A percentile compares a stretch with the other conserved stretches of the same genome.
Conservation (phyloP, 2,797 vertebrate genomes). For the Rhabdomys pumilio region DNA sequence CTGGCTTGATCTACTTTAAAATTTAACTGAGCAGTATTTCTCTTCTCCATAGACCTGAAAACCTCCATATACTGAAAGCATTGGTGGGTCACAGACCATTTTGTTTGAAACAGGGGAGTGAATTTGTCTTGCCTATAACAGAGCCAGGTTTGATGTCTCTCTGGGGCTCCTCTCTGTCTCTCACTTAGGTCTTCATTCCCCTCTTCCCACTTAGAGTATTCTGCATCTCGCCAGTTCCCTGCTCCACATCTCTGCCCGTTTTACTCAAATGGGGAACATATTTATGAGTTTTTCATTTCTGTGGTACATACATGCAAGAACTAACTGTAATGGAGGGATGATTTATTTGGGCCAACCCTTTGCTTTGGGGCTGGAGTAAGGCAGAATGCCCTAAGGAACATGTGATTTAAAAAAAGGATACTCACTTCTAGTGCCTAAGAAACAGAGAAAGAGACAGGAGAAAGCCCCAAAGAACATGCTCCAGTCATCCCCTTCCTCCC, state of each 20-base stretch:
- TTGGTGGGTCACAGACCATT: too few species aligned
- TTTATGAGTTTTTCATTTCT: neutral
- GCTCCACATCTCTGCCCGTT: accelerated
- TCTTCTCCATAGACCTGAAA: neutral
- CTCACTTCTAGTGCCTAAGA: neutral
- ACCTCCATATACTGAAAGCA: too few species aligned
- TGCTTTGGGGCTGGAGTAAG: neutral
- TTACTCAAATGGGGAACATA: neutral
- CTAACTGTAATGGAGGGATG: neutral
- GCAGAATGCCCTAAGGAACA: neutral
- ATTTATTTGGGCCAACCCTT: neutral
- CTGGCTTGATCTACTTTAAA: neutral
- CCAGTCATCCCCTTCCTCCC: too few species aligned
- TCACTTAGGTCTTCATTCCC: neutral
- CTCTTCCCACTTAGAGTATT: neutral
- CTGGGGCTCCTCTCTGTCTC: neutral
- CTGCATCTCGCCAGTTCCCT: too few species aligned
- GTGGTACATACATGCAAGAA: neutral
- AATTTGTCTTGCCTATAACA: neutral
- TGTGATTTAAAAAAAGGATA: neutral
- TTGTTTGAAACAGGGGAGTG: neutral
- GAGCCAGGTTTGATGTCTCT: neutral
- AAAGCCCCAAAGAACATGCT: neutral
- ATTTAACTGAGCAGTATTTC: neutral
- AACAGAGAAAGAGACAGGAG: neutral